Base-by-base conservation (phyloP, 2,113 vertebrate genomes). In the Pogona vitticeps region DNA sequence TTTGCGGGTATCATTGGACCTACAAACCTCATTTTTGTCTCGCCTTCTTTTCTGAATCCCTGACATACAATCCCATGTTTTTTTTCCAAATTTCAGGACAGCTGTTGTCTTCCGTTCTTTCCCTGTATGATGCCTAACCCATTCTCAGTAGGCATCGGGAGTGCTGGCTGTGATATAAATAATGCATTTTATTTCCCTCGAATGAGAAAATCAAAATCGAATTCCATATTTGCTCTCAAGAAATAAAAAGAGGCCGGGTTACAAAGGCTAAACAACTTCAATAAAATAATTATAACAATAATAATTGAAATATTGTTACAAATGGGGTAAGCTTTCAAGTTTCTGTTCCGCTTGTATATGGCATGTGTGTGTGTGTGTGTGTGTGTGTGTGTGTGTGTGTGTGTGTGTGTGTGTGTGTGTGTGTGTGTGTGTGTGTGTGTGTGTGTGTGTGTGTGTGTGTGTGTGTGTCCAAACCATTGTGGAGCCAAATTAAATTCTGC, bases 401-500 rank as follows among this genome's bases (percentile, higher is more conserved):
- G 20, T 20, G 20, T 20, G 20, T 20, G 21, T 26, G 23, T 26
- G 23, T 28, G 63, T 1, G 17, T 65, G 63, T 63, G n/a, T n/a
- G 3, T 2, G 9, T 72, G 15, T 2, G 6, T 72, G 18, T 38
- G 70, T 38, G 33, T 14, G 18, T 38, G 2, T 21, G 7, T 72
- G 18, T 72, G 33, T 8, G n/a, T 38, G 23, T 73, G 3, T 38
- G 1, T 61, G 12, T 42, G 40, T 67, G 20, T 36, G 42, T 56
- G 75, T 26, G 79, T 92, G 65, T 92, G 80, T 89, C 92, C 82
- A 65, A 80, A 90, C 88, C 83, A 90, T 84, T 93, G 88, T 12
- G 18, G 36, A 95, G 77, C 2, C 82, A 94, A 95, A 97, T 95
- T 93, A 95, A 92, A 94, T 95, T 94, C 96, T 96, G 90, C 94